These are phyloP conservation scores for Tetraodon nigroviridis DNA, from an alignment of 2,113 vertebrate species.

Conservation along the genomic window DNA sequence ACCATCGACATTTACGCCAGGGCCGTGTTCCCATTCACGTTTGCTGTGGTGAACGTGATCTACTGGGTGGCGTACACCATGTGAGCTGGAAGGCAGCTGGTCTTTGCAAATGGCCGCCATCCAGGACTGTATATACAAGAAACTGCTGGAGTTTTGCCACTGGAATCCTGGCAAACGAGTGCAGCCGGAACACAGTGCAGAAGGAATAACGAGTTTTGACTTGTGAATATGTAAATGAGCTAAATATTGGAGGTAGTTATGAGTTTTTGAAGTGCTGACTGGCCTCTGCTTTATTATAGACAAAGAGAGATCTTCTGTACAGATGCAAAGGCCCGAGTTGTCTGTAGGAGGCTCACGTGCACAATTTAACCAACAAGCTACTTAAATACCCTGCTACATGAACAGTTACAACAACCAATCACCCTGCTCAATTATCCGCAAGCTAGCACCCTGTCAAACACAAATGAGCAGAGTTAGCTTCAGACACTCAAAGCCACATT, in stretches of 20 bases:
- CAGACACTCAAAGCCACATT: conserved; percentile 19
- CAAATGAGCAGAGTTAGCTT: conserved; percentile 24
- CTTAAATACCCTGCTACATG: background rate
- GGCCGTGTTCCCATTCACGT: conserved; percentile 92
- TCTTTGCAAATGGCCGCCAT: conserved; percentile 17
- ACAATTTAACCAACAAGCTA: conserved; percentile 7
- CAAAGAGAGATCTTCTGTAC: conserved; percentile 18
- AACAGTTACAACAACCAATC: background rate
- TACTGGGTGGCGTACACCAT: conserved; percentile 97
- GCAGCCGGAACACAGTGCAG: conserved; percentile 26
- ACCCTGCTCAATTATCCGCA: conserved; percentile 6
- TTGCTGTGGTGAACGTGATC: conserved; percentile 93
- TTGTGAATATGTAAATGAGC: conserved; percentile 36
- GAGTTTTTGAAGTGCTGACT: conserved; percentile 33
- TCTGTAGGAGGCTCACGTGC: conserved; percentile 16
- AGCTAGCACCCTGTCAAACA: conserved; percentile 5
- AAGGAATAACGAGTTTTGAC: conserved; percentile 18
- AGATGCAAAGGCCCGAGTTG: conserved; percentile 17
- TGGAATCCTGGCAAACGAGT: conserved; percentile 33
- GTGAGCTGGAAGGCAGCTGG: conserved; percentile 62
- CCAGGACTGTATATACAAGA: conserved; percentile 50
- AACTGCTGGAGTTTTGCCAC: conserved; percentile 48
- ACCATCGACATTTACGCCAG: conserved; percentile 95
- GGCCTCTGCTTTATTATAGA: conserved; percentile 32
- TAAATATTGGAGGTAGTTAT: conserved; percentile 36